Conservation (phyloP, 2,888 invertebrate genomes). For the Protophormia terraenovae region DNA sequence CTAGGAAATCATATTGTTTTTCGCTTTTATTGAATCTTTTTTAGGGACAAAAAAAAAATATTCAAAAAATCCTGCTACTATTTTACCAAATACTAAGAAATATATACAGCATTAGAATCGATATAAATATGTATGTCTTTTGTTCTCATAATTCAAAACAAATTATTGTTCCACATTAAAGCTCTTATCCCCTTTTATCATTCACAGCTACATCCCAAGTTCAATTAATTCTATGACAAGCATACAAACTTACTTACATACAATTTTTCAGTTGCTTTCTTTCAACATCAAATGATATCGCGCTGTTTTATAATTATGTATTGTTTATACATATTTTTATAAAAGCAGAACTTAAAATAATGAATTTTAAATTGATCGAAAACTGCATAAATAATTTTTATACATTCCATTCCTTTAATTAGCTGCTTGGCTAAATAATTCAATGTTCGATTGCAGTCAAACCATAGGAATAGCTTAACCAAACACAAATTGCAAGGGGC, state of each 20-base stretch:
- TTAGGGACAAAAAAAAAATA: too few relatives aligned
- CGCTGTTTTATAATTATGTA: too few relatives aligned
- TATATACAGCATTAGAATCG: too few relatives aligned
- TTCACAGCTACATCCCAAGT: not conserved
- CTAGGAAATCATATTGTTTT: too few relatives aligned
- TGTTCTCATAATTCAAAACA: not conserved
- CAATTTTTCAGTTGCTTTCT: not conserved
- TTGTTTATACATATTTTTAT: not conserved
- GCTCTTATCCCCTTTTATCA: not conserved
- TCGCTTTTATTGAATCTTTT: too few relatives aligned
- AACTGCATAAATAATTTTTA: not conserved
- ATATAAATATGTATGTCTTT: too few relatives aligned
- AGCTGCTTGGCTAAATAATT: not conserved
- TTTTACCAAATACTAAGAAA: too few relatives aligned
- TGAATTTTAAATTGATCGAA: not conserved
- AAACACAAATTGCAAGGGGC: slow-evolving; percentile 15
- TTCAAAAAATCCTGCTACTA: too few relatives aligned
- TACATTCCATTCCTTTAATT: not conserved
- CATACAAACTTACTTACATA: not conserved
- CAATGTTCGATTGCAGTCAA: not conserved
- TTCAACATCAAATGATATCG: not conserved
- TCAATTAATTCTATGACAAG: not conserved
- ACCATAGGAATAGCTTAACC: not conserved
- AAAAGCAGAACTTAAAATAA: not conserved
- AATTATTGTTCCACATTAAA: not conserved